Evolutionary conservation across 1,140 invertebrate species (phyloP), one percentile per base, ranked within the genome.

Genomic region (Scaptomyza graminum): DNA sequence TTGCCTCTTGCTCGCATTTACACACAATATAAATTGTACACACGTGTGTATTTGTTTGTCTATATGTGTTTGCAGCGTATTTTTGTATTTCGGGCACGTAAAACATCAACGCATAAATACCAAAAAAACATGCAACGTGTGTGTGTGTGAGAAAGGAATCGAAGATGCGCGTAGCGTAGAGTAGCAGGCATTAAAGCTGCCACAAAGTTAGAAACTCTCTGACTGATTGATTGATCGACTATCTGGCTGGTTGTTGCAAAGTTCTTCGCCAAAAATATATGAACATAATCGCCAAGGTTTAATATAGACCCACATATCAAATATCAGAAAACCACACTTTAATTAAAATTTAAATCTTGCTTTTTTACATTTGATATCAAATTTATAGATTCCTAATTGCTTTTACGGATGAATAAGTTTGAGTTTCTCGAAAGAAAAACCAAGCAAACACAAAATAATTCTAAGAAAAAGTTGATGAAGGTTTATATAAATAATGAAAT

Each of bases 41-140:
- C 47, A 22, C 60, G 34, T 52, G 9, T 62, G 50, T 61, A 46
- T 47, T 51, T 41, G 16, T 62, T 34, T 16, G 55, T 64, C 28
- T 4, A 25, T 4, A 25, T 28, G 59, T 43, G 51, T 22, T 18
- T 50, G 13, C 16, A 11, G 49, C n/a, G n/a, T 44, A 65, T 74
- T 57, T 84, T 70, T 66, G 76, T 72, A 87, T 87, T 87, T 87
- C 39, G 47, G 52, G 72, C 83, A 87, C 83, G 83, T 87, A 87
- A 88, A 83, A 87, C 83, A 87, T 87, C 83, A 87, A 83, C 83
- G 83, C 83, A 87, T 87, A 87, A 87, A 88, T 87, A 83, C 75
- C 18, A 22, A 22, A 22, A 65, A 67, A 68, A 74, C 63, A 74
- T 66, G 66, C 57, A 73, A 68, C 62, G 57, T 34, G 8, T 34